These are phyloP conservation scores for Cryptocephalus primarius DNA, from an alignment of 2,888 invertebrate genomes.

Conservation along the genomic window DNA sequence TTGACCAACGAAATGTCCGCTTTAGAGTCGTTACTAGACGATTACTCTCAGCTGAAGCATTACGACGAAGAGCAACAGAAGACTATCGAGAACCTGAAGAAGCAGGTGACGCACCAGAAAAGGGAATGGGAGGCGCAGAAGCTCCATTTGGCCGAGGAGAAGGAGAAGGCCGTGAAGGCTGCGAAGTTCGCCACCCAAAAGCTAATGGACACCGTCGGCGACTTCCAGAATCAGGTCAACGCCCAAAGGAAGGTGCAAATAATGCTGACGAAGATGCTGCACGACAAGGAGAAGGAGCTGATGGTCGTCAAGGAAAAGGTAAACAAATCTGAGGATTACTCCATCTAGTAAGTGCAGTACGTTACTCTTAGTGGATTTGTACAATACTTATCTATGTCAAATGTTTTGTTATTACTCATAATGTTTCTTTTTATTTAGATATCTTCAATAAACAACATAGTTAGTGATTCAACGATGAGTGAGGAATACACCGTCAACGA, in stretches of 20 bases:
- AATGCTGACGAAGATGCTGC: slow-evolving; percentile 25
- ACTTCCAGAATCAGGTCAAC: slow-evolving; percentile 28
- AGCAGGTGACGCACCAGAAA: slow-evolving; percentile 15
- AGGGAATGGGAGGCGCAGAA: slow-evolving; percentile 19
- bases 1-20: slow-evolving; percentile 15
- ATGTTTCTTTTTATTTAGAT: no score
- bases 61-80: slow-evolving; percentile 11
- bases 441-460: no score
- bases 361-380: not conserved
- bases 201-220: slow-evolving; percentile 27
- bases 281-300: slow-evolving; percentile 26
- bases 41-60: slow-evolving; percentile 10
- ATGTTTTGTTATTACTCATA: no score
- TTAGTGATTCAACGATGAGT: no score
- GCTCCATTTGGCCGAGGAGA: slow-evolving; percentile 19
- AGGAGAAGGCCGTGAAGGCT: slow-evolving; percentile 26
- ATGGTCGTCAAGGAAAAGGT: slow-evolving; percentile 17
- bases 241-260: slow-evolving; percentile 26
- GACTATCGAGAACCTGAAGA: slow-evolving; percentile 12
- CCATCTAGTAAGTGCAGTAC: not conserved
- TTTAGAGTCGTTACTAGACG: slow-evolving; percentile 15
- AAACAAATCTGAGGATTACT: not conserved
- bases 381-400: not conserved
- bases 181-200: slow-evolving; percentile 31
- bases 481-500: no score